phyloP scores from a whole-genome alignment of 2,113 vertebrate species.

The Sus scrofa region T2T-Sscrofa CM000820.6:53068001-53068500 shows the following conservation, averaged over 20 bases:
- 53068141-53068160: conserved; percentile 35
- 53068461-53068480: background rate
- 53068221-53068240: conserved; percentile 52
- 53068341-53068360: background rate
- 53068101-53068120: conserved; percentile 29
- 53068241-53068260: conserved; percentile 50
- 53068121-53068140: background rate
- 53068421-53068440: background rate
- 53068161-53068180: background rate
- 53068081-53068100: conserved; percentile 37
- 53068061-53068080: conserved; percentile 12
- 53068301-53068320: background rate
- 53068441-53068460: background rate
- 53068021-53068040: conserved; percentile 1
- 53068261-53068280: background rate
- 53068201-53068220: conserved; percentile 58
- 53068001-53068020: too few species aligned
- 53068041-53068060: background rate
- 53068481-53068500: background rate
- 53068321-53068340: background rate
- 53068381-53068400: background rate
- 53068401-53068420: background rate
- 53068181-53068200: conserved; percentile 41
- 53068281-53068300: background rate
- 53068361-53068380: background rate